These are phyloP conservation scores for Miniopterus natalensis DNA, from an alignment of 2,113 vertebrate genomes.

Conservation along the genomic window DNA sequence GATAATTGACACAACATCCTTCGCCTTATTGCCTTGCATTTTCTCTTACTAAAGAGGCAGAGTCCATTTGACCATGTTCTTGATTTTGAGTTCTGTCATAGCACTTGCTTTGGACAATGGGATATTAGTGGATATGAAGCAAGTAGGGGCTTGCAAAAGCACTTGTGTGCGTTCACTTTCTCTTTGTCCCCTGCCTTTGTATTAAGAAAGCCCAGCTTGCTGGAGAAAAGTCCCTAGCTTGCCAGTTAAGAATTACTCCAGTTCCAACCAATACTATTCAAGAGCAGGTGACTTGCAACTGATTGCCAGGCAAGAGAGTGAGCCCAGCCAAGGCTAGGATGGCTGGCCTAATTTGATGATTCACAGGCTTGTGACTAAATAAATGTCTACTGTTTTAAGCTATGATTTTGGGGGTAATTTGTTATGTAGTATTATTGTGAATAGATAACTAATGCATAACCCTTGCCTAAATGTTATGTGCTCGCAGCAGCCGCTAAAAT, in stretches of 20 bases:
- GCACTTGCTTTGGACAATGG: not conserved
- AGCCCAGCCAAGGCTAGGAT: not conserved
- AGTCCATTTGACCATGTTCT: not conserved
- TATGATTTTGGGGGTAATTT: slow-evolving; percentile 2
- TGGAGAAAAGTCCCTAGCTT: not conserved
- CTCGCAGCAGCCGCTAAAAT: slow-evolving; percentile 12
- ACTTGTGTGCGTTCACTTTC: not conserved
- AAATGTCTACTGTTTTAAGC: not conserved
- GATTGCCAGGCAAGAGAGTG: not conserved
- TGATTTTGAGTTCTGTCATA: not conserved
- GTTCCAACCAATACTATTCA: not conserved
- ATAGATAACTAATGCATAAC: not conserved
- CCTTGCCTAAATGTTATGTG: not conserved
- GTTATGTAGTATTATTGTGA: not conserved
- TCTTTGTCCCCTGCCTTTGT: not conserved
- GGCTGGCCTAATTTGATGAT: not conserved
- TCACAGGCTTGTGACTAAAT: not conserved
- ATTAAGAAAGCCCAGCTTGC: not conserved
- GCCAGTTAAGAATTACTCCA: not conserved
- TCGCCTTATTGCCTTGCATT: not conserved
- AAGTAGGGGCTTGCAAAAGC: not conserved
- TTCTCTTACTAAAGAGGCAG: not conserved
- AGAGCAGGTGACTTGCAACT: not conserved
- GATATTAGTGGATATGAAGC: not conserved
- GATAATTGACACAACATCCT: not conserved